phyloP scores from a whole-genome alignment of 2,113 vertebrate species.

The Cacatua alba region DNA sequence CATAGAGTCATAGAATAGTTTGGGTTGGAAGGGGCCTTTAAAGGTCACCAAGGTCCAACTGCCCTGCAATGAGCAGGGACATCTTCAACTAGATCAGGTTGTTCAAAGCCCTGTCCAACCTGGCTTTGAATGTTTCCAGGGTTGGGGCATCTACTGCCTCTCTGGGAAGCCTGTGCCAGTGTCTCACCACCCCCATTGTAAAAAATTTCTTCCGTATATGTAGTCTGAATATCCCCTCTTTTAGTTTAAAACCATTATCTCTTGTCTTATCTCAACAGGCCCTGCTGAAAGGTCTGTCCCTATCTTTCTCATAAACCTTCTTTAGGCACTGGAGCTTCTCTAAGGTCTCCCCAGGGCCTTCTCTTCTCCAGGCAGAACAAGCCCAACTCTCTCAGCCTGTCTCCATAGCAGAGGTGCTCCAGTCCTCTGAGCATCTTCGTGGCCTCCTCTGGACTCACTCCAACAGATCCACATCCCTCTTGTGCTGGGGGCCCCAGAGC shows the following conservation, averaged over 20 bases:
- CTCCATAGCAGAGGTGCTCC: neutral
- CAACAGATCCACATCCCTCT: neutral
- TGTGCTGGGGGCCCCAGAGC: neutral
- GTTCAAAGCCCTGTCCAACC: neutral
- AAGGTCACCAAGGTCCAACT: fast-evolving
- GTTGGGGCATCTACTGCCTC: neutral
- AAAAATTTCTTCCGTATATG: neutral
- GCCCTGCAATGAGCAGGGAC: neutral
- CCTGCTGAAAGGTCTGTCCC: neutral
- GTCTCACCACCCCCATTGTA: neutral
- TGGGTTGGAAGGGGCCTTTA: neutral
- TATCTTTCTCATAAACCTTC: neutral
- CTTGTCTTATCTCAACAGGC: neutral
- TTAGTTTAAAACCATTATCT: neutral
- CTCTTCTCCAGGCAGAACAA: neutral
- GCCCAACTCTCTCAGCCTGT: neutral
- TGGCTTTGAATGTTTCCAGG: neutral
- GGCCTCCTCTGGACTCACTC: neutral
- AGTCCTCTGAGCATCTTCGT: neutral
- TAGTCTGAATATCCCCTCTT: neutral
- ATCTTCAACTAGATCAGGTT: neutral
- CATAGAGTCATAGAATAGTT: neutral
- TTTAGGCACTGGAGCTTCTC: neutral
- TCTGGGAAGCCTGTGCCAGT: neutral
- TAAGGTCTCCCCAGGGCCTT: neutral